Evolutionary conservation across 2,888 invertebrate genomes (phyloP), one percentile per base, ranked within the genome.

Genomic region (Euplagia quadripunctaria): DNA sequence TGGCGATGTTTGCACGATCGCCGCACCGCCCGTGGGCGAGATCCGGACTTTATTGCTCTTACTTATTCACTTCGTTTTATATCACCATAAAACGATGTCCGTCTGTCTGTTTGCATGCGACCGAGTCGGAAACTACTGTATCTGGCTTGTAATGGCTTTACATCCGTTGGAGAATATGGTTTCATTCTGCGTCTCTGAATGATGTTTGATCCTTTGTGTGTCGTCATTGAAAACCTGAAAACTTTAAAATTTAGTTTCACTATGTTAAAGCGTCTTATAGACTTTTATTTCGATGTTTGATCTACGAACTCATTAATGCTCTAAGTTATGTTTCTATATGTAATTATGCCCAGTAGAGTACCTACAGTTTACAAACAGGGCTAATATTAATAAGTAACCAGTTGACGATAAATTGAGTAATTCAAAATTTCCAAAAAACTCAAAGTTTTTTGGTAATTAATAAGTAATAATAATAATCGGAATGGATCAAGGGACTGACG

Each of bases 21-120:
- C 86, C 83, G 88, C 88, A 86, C 87, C 84, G 77, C 81, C 81
- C 88, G 94, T 94, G 93, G 94, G 94, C 90, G 93, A 89, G 90
- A 93, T 90, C 90, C 90, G 87, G 87, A 92, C 91, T 92, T 94
- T 93, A 94, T 93, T 90, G 89, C 84, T 87, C 89, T 92, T 88
- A 88, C 91, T 90, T 90, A 90, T 89, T 89, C 87, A 88, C 85
- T 89, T 90, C 89, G 91, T 88, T 88, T 90, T 89, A 90, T 89
- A 87, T 86, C 85, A 86, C 85, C 78, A 83, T 85, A 79, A 80
- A 82, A 82, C 61, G 76, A 68, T 72, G 72, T 78, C 69, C 70
- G 74, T 74, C 65, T 75, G 81, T 75, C 43, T 68, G 76, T 80
- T 72, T 67, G 74, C 64, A 63, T 73, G 58, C 46, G 20, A 64